A percentile compares a stretch with the other conserved stretches of the same genome.
Conservation (phyloP, 2,797 vertebrate genomes). For the Hozukius guyotensis region DNA sequence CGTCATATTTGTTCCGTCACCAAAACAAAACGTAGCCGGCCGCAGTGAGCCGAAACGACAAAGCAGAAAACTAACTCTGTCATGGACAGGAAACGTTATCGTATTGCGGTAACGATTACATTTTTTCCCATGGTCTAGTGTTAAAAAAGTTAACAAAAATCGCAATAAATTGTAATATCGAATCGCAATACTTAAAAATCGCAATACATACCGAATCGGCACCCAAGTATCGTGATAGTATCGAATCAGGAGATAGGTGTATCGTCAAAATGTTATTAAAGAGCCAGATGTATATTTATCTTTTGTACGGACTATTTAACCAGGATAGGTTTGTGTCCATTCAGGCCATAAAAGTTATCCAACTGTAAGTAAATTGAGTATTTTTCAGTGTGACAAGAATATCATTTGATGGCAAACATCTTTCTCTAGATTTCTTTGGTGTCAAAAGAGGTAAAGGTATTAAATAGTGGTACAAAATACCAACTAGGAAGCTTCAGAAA, state of each 20-base stretch:
- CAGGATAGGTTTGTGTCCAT: neutral
- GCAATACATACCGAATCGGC: too few relatives aligned
- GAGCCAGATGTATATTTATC: neutral
- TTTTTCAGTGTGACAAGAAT: neutral
- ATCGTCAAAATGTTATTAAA: neutral
- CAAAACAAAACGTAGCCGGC: too few relatives aligned
- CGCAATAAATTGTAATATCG: too few relatives aligned
- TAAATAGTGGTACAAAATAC: neutral
- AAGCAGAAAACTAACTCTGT: too few relatives aligned
- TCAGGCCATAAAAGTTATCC: neutral
- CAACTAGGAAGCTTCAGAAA: neutral
- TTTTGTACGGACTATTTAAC: neutral
- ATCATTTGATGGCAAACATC: neutral
- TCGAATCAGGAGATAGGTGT: too few relatives aligned
- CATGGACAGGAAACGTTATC: too few relatives aligned
- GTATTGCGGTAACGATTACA: accelerated
- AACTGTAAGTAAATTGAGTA: neutral
- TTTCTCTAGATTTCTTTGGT: neutral
- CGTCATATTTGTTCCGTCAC: too few relatives aligned
- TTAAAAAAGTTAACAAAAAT: too few relatives aligned
- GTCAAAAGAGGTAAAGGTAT: neutral
- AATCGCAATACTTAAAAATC: too few relatives aligned
- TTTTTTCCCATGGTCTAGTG: too few relatives aligned
- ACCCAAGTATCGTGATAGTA: too few relatives aligned
- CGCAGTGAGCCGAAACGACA: too few relatives aligned